Evolutionary conservation across 1,140 invertebrate species (phyloP), one percentile per base, ranked within the genome.

Genomic region (Ceratoteleas bidentatus): DNA sequence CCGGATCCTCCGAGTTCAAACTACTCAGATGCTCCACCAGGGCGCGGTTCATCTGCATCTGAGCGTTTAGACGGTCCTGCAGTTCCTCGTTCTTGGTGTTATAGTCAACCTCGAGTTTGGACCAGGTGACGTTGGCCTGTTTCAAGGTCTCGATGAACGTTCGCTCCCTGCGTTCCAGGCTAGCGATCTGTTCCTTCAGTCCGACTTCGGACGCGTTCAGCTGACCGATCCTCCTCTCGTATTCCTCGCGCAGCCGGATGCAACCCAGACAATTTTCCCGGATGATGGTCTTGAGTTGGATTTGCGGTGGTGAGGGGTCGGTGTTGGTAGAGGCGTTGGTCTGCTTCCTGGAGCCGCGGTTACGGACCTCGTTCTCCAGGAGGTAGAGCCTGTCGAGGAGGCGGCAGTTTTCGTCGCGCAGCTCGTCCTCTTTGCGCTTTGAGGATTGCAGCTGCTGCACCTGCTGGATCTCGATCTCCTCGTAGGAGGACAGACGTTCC

Each of bases 91-190:
- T 69, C 24, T 85, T 85, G 47, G 80, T 81, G 32, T 87, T 87
- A 60, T 91, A 91, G n/a, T 88, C 84, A 0, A 82, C 77, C 49
- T 92, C 91, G 16, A 91, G 84, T 33, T 88, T 87, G 0, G 88
- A 87, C 87, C 92, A 90, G n/a, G 91, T 92, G 6, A 85, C 81
- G 62, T 92, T 92, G 6, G 91, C 91, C 57, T 92, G 87, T 50
- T 88, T 85, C 11, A 92, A 68, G 0, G 91, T 92, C 73, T 92
- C 89, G 11, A 86, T 85, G 69, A 92, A 92, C 2, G 91, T 90
- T 24, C 84, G 81, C 75, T 92, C 91, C 60, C 90, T 90, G 32
- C 89, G 83, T 76, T 91, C 90, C 47, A 92, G 73, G 62, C 92
- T 88, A 6, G 81, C 79, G 33, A 92, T 84, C 62, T 88, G 87